phyloP scores from a whole-genome alignment of 1,140 invertebrate species.

The Meloidogyne chitwoodi region DNA sequence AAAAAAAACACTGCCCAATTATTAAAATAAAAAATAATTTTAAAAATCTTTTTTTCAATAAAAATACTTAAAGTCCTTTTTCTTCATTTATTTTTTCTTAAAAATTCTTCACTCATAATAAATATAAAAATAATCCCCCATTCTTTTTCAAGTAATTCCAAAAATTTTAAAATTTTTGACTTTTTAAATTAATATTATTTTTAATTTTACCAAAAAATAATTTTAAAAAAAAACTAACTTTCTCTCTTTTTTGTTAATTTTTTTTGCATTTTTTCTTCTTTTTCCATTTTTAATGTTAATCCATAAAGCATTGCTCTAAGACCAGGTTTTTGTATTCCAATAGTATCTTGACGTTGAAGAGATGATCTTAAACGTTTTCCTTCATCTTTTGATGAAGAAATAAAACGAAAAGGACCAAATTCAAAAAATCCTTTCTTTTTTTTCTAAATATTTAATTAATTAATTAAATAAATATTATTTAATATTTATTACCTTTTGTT shows the following conservation, averaged over 20 bases:
- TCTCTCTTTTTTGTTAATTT: slow-evolving; percentile 28
- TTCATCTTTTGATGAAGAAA: not conserved
- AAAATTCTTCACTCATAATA: not conserved
- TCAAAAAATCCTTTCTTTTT: slow-evolving; percentile 10
- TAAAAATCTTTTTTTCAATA: too few species aligned
- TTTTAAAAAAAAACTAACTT: too few species aligned
- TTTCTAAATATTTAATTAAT: not conserved
- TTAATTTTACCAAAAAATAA: too few species aligned
- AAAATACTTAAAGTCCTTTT: too few species aligned
- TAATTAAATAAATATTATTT: not conserved
- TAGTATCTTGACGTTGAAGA: not conserved
- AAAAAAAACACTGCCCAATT: too few species aligned
- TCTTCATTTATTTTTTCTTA: too few species aligned
- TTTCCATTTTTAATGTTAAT: slow-evolving; percentile 32
- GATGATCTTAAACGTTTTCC: not conserved
- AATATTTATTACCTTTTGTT: not conserved
- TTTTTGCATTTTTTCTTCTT: slow-evolving; percentile 26
- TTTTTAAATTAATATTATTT: too few species aligned
- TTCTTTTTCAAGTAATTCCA: not conserved
- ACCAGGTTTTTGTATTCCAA: slow-evolving; percentile 6
- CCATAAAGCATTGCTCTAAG: slow-evolving; percentile 30
- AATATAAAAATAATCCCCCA: too few species aligned
- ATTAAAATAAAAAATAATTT: too few species aligned
- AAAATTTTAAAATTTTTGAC: not conserved
- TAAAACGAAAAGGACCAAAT: slow-evolving; percentile 17